Base-by-base conservation (phyloP, 2,113 vertebrate genomes). In the Brienomyrus longianalis region DNA sequence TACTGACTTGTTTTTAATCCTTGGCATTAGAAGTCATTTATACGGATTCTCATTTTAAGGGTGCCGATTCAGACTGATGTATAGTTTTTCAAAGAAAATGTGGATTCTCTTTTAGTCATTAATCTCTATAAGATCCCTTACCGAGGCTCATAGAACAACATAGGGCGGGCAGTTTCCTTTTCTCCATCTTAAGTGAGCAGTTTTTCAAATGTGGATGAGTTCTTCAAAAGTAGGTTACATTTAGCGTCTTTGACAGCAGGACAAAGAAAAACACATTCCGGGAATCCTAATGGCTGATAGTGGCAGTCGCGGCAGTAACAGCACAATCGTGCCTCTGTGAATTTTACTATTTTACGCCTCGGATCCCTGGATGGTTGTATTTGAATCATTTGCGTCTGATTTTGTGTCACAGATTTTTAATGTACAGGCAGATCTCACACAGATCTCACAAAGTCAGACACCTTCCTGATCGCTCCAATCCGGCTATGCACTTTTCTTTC, bases 271-370 rank as follows among this genome's bases (percentile, higher is more conserved):
- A 83, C 48, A 43, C 48, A 83, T 52, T 51, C 21, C 1, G 19
- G 94, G 93, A 95, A 94, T 94, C 92, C 90, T 90, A 93, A 93
- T 94, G 95, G 92, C 93, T 94, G 94, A 94, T 92, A 80, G 90
- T 91, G 93, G 92, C 92, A 91, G 94, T 94, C 92, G 92, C 93
- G 88, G 93, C 89, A 70, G 59, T 89, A 17, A 10, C 43, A 17
- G 23, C 94, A 94, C 94, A 94, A 94, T 95, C 93, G 91, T 94
- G 94, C 95, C 94, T 93, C 95, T 93, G 94, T 92, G 92, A 93
- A 92, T 23, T 39, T 23, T 85, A 74, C 70, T 83, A 89, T 59
- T 52, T 51, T 48, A 74, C 31, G 47, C 59, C 43, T 66, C 56
- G 3, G 19, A 17, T 48, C 39, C 39, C 21, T 3, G 19, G 70